Percentiles rank a stretch among this genome's conserved stretches.
phyloP scores from a whole-genome alignment of 2,797 vertebrate species.

The Novumbra hubbsi region DNA sequence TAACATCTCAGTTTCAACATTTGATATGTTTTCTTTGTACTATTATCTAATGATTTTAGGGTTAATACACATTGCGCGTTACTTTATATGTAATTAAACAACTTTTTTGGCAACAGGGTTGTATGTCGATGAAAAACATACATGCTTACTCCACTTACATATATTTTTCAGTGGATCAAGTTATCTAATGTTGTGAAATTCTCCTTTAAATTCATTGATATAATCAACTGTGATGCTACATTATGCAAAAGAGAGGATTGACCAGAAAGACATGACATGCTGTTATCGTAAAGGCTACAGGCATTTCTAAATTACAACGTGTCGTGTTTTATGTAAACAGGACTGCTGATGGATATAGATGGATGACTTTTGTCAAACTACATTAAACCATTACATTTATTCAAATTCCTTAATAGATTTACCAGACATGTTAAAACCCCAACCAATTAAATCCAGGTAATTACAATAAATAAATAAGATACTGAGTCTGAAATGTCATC shows the following conservation, averaged over 20 bases:
- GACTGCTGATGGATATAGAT: not conserved
- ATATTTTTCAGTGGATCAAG: not conserved
- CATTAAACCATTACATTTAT: not conserved
- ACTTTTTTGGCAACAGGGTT: too few relatives aligned
- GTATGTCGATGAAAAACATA: too few relatives aligned
- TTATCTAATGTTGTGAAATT: not conserved
- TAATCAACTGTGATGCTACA: conserved; percentile 8
- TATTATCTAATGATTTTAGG: too few relatives aligned
- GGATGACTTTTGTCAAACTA: not conserved
- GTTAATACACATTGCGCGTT: too few relatives aligned
- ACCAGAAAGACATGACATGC: not conserved
- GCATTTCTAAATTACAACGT: not conserved
- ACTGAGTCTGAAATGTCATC: not conserved
- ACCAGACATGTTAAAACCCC: not conserved
- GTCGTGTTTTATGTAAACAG: conserved; percentile 10
- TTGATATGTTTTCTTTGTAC: too few relatives aligned
- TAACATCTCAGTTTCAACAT: too few relatives aligned
- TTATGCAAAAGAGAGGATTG: not conserved
- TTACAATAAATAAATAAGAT: not conserved
- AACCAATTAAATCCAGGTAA: not conserved
- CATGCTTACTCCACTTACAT: too few relatives aligned
- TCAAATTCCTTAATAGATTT: not conserved
- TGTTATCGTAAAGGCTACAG: conserved; percentile 8
- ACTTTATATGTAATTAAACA: too few relatives aligned
- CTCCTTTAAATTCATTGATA: conserved; percentile 13